Percentiles rank a stretch among this genome's conserved stretches.
Evolutionary conservation across 1,140 invertebrate species (phyloP).

Genomic region (Lanistes nyassanus): DNA sequence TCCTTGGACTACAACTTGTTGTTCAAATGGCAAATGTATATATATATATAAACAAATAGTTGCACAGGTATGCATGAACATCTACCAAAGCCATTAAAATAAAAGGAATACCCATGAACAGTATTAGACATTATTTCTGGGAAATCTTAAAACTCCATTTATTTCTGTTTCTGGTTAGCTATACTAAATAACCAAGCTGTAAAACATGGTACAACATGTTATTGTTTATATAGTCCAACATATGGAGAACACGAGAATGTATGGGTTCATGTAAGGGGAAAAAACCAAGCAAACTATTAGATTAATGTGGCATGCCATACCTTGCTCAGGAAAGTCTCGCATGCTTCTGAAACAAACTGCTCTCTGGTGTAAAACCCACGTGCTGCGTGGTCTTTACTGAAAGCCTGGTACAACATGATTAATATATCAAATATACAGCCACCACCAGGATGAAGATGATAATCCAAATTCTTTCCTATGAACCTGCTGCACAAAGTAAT

Average conservation of each 20-base stretch:
- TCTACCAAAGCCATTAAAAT: no score
- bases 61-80: no score
- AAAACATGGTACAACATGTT: background rate
- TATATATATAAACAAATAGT: no score
- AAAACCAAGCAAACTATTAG: background rate
- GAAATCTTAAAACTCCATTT: no score
- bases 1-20: no score
- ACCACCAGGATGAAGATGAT: background rate
- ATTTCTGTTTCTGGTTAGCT: background rate
- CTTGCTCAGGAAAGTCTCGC: slow-evolving; percentile 42
- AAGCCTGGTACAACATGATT: slow-evolving; percentile 29
- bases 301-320: no score
- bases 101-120: no score
- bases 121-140: no score
- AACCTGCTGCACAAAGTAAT: background rate
- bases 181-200: background rate
- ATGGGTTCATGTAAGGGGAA: background rate
- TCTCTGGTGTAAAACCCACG: slow-evolving; percentile 37
- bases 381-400: slow-evolving; percentile 28
- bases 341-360: slow-evolving; percentile 42
- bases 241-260: no score
- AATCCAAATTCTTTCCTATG: background rate
- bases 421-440: background rate
- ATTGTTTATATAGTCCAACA: background rate
- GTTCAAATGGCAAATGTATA: no score